Evolutionary conservation across 2,113 vertebrate species (phyloP).

Genomic region (Leptosomus discolor): DNA sequence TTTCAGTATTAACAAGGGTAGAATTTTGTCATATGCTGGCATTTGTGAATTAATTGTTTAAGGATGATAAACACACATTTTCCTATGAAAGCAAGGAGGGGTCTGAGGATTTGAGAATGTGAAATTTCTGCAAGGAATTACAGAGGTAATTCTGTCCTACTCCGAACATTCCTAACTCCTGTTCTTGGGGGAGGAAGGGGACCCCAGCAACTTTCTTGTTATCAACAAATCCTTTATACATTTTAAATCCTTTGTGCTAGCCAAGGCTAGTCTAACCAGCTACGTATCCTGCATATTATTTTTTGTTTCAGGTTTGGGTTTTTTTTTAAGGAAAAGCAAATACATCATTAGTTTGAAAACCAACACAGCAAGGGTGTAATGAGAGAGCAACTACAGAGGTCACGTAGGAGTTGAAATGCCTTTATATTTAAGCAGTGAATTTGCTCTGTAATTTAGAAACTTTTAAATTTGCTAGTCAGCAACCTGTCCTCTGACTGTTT

Average conservation of each 20-base stretch:
- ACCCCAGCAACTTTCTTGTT: background rate
- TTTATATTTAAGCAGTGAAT: background rate
- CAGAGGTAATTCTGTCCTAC: background rate
- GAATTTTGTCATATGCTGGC: background rate
- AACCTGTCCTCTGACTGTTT: background rate
- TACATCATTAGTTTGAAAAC: background rate
- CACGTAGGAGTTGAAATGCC: background rate
- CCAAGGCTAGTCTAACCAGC: background rate
- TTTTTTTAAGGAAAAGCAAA: background rate
- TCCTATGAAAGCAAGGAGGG: background rate
- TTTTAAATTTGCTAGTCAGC: background rate
- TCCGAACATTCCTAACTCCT: background rate
- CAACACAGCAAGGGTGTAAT: background rate
- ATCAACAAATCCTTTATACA: background rate
- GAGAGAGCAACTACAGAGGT: background rate
- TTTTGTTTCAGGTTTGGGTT: rapidly evolving
- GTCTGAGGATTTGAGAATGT: background rate
- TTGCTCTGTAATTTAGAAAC: background rate
- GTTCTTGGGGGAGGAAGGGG: rapidly evolving
- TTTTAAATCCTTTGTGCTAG: background rate
- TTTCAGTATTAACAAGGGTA: background rate
- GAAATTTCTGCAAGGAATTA: background rate
- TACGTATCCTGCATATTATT: background rate
- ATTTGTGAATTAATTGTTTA: background rate
- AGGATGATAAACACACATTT: background rate